Percentiles rank a stretch among this genome's conserved stretches.
These are phyloP conservation scores for Patiria pectinifera DNA, from an alignment of 53 echinoderm and acorn worm genomes.

Conservation along the genomic window DNA sequence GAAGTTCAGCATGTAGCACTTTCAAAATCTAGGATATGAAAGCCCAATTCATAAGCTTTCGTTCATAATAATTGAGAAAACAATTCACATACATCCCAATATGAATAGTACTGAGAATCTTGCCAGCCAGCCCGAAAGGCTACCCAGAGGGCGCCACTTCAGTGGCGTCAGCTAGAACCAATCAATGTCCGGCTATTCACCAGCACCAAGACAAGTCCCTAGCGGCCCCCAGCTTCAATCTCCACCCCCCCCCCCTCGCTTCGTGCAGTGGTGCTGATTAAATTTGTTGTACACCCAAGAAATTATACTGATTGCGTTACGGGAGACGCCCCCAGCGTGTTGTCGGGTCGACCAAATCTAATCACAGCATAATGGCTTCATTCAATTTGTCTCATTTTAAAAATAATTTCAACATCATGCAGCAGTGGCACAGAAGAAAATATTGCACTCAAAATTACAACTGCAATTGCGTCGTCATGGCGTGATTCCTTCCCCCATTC, in stretches of 20 bases:
- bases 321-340: not conserved
- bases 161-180: not conserved
- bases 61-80: no score
- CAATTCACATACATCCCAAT: no score
- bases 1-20: no score
- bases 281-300: not conserved
- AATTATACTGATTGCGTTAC: not conserved
- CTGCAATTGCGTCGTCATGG: no score
- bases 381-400: not conserved
- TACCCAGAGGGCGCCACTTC: no score
- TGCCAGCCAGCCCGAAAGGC: no score
- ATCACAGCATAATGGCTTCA: not conserved
- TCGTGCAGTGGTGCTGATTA: not conserved
- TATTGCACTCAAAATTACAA: no score
- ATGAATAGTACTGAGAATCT: not conserved
- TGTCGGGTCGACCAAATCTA: not conserved
- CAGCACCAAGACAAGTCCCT: not conserved
- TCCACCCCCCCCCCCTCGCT: not conserved
- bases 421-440: no score
- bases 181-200: not conserved
- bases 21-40: no score
- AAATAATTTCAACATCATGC: no score
- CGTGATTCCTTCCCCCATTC: no score
- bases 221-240: not conserved
- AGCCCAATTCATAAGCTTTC: no score